Conservation (phyloP, 1,140 invertebrate genomes). For the Apis cerana region DNA sequence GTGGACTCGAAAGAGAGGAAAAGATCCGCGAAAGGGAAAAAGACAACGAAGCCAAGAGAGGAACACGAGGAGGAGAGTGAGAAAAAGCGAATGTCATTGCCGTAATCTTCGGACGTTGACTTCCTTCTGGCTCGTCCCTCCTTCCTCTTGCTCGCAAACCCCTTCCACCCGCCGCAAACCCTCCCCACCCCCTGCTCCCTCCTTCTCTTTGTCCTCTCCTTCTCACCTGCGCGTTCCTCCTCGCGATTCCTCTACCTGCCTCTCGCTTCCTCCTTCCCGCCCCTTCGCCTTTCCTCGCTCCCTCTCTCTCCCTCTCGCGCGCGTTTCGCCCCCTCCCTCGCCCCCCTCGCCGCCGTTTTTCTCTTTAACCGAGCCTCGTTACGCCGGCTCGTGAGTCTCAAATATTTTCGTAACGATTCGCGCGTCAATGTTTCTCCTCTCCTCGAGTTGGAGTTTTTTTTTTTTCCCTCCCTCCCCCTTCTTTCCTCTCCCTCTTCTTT, state of each 20-base stretch:
- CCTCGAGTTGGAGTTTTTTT: too few relatives aligned
- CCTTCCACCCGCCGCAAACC: background rate
- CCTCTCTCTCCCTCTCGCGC: background rate
- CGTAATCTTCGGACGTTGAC: slow-evolving; percentile 82
- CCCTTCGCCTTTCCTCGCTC: slow-evolving; percentile 12
- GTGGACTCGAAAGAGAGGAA: slow-evolving; percentile 37
- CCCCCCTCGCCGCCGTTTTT: slow-evolving; percentile 25
- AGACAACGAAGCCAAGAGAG: slow-evolving; percentile 59
- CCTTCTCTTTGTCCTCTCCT: slow-evolving; percentile 29
- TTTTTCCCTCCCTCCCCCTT: too few relatives aligned
- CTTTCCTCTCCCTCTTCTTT: too few relatives aligned
- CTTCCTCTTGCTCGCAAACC: slow-evolving; percentile 56
- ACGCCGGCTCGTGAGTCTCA: slow-evolving; percentile 39
- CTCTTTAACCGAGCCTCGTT: slow-evolving; percentile 41
- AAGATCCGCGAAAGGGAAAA: slow-evolving; percentile 57
- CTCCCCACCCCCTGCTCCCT: slow-evolving; percentile 1
- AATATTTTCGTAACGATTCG: slow-evolving; percentile 58
- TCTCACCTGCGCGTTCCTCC: slow-evolving; percentile 42
- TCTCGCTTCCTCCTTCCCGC: slow-evolving; percentile 30
- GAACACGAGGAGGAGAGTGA: slow-evolving; percentile 74
- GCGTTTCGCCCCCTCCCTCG: background rate
- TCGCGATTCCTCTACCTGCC: slow-evolving; percentile 20
- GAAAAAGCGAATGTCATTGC: slow-evolving; percentile 82
- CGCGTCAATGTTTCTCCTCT: slow-evolving; percentile 10
- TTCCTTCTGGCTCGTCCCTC: slow-evolving; percentile 75